Evolutionary conservation across 2,113 vertebrate species (phyloP).

Genomic region (Bostrychus sinensis): DNA sequence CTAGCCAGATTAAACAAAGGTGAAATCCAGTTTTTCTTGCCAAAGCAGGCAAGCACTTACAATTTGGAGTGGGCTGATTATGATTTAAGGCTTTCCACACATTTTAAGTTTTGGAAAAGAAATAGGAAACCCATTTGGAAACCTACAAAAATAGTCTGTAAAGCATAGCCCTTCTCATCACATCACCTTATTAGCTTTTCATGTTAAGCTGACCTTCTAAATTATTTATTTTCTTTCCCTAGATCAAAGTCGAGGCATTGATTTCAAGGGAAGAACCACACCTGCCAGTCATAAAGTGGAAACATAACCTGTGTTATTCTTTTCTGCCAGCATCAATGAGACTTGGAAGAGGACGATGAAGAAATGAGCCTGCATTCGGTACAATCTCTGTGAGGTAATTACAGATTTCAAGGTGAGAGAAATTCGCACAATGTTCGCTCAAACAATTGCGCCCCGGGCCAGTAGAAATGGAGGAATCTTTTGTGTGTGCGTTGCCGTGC

Average conservation of each 20-base stretch:
- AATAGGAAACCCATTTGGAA: conserved; percentile 37
- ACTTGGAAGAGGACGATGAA: not conserved
- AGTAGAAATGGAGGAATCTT: conserved; percentile 30
- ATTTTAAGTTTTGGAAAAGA: conserved; percentile 16
- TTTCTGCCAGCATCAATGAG: conserved; percentile 9
- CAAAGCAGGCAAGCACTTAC: conserved; percentile 19
- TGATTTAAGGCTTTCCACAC: conserved; percentile 39
- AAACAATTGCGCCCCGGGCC: conserved; percentile 37
- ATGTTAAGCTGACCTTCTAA: conserved; percentile 18
- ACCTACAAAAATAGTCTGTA: conserved; percentile 15
- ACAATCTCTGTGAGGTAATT: conserved; percentile 57
- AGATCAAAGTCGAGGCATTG: conserved; percentile 27
- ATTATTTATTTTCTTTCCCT: conserved; percentile 23
- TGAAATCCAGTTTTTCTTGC: conserved; percentile 19
- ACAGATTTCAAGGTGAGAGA: conserved; percentile 52
- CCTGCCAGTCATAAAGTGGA: conserved; percentile 49
- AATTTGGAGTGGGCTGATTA: conserved; percentile 13
- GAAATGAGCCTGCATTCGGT: conserved; percentile 28
- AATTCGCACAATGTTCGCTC: conserved; percentile 39
- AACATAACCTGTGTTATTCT: conserved; percentile 18
- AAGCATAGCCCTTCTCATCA: conserved; percentile 19
- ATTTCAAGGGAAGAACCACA: conserved; percentile 29
- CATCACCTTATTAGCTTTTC: conserved; percentile 35
- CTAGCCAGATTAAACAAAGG: not conserved
- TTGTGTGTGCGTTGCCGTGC: conserved; percentile 24